Percentiles rank a stretch among this genome's conserved stretches.
Conservation (phyloP, 92 coral and sea anemone species). For the Zoanthus sociatus region DNA sequence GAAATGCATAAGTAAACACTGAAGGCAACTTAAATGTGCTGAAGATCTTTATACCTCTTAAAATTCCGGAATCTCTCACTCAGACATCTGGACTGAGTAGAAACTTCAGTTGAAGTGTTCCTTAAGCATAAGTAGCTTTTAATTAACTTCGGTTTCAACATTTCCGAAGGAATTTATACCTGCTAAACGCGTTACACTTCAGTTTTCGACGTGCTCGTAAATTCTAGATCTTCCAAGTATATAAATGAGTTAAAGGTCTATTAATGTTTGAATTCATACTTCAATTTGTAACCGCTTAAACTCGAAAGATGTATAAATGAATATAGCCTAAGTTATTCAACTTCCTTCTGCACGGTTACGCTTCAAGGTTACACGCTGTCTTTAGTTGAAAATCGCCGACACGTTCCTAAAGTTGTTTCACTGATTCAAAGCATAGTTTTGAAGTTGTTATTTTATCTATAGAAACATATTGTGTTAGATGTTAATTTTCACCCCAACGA, state of each 20-base stretch:
- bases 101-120: slow-evolving; percentile 2
- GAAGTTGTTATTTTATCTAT: background rate
- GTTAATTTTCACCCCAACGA: background rate
- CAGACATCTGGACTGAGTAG: background rate
- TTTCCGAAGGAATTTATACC: background rate
- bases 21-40: background rate
- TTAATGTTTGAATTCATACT: background rate
- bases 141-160: background rate
- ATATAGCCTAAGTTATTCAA: background rate
- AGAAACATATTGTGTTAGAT: background rate
- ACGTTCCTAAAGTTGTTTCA: background rate
- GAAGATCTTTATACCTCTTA: background rate
- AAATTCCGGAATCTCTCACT: slow-evolving; percentile 9
- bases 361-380: background rate
- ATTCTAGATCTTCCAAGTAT: background rate
- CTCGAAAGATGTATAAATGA: background rate
- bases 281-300: background rate
- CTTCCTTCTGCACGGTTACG: background rate
- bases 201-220: background rate
- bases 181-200: background rate
- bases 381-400: background rate
- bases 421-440: background rate
- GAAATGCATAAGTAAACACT: background rate
- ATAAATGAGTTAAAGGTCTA: background rate
- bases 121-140: background rate